A percentile compares a stretch with the other conserved stretches of the same genome.
Conservation (phyloP, 2,888 invertebrate genomes). For the Eupithecia centaureata region DNA sequence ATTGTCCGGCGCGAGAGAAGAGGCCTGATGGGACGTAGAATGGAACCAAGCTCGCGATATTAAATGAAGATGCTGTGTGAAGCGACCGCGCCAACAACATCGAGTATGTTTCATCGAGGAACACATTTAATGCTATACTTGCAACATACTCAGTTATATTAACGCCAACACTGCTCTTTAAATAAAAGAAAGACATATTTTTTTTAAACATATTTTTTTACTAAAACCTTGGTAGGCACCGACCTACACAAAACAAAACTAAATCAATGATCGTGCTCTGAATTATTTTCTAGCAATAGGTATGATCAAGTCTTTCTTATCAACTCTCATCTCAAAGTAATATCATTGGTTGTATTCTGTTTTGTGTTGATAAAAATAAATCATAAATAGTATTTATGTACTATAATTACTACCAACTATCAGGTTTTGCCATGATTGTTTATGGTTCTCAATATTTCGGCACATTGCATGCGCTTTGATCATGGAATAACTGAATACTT, state of each 20-base stretch:
- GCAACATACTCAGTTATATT: too few species aligned
- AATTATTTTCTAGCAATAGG: background rate
- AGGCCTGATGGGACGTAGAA: background rate
- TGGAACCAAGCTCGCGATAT: conserved; percentile 1
- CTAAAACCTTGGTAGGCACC: too few species aligned
- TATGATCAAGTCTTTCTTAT: background rate
- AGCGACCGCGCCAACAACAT: background rate
- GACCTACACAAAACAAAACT: too few species aligned
- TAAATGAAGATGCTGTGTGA: conserved; percentile 15
- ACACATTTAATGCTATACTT: background rate
- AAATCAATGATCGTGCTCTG: background rate
- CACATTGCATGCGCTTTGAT: background rate
- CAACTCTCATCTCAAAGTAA: background rate
- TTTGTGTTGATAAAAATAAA: too few species aligned
- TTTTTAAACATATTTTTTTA: too few species aligned
- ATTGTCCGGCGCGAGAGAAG: conserved; percentile 20
- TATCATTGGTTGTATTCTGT: background rate
- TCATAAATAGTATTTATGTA: background rate
- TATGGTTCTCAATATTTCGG: background rate
- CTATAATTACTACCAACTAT: background rate
- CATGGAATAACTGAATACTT: background rate
- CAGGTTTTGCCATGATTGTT: background rate
- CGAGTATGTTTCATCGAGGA: background rate
- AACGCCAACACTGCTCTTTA: too few species aligned
- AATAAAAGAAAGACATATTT: too few species aligned